These are phyloP conservation scores for Campylorhamphus procurvoides DNA, from an alignment of 2,113 vertebrate species.

Conservation along the genomic window DNA sequence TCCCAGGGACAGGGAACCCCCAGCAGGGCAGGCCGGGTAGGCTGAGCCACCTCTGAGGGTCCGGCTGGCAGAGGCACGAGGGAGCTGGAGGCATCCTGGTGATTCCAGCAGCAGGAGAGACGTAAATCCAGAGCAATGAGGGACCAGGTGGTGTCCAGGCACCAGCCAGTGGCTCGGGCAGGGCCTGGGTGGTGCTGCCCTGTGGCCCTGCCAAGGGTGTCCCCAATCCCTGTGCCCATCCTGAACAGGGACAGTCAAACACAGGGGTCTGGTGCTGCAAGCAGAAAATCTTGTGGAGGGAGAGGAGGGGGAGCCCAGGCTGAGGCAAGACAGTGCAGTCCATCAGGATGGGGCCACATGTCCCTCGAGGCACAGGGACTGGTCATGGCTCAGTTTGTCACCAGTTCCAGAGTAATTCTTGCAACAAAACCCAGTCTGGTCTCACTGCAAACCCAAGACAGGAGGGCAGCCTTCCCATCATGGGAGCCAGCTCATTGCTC, in stretches of 20 bases:
- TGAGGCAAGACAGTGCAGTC: fast-evolving
- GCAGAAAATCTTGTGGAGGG: not conserved
- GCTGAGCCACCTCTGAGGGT: fast-evolving
- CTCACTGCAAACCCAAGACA: fast-evolving
- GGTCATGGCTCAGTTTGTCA: not conserved
- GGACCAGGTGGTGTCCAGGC: not conserved
- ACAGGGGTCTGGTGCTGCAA: fast-evolving
- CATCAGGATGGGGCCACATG: not conserved
- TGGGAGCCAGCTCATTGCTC: not conserved
- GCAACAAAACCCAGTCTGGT: not conserved
- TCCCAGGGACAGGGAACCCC: not conserved
- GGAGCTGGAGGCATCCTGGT: fast-evolving
- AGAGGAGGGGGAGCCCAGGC: not conserved
- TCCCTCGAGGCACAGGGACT: fast-evolving
- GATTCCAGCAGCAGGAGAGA: not conserved
- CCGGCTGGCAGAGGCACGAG: fast-evolving
- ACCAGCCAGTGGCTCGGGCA: fast-evolving
- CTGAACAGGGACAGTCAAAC: fast-evolving
- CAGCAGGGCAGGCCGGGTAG: fast-evolving
- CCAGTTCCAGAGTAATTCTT: not conserved
- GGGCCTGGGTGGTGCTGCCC: not conserved
- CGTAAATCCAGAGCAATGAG: fast-evolving
- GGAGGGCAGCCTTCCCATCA: not conserved
- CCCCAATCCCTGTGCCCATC: fast-evolving
- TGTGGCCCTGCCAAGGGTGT: fast-evolving